These are phyloP conservation scores for Eilema depressum DNA, from an alignment of 2,888 invertebrate genomes.

Conservation along the genomic window DNA sequence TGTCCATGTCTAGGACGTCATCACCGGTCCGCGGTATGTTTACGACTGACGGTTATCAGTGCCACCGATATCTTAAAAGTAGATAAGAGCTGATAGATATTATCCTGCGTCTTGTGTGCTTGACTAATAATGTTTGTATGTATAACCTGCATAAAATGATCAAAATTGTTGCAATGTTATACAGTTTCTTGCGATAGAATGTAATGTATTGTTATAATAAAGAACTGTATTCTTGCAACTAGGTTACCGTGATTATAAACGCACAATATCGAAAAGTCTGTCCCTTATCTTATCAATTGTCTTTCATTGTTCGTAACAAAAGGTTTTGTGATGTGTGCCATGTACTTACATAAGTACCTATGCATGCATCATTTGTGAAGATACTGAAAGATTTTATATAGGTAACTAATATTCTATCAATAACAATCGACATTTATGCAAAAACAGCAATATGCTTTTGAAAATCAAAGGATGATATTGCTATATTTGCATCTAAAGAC, in stretches of 20 bases:
- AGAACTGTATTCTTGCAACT: not conserved
- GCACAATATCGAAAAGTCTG: constrained; percentile 8
- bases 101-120: constrained; percentile 49
- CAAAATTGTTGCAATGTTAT: constrained; percentile 6
- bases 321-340: constrained; percentile 12
- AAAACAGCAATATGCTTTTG: too few species aligned
- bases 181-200: not conserved
- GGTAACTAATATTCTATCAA: not conserved
- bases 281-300: constrained; percentile 23
- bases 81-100: constrained; percentile 75
- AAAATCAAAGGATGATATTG: too few species aligned
- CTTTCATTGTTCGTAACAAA: constrained; percentile 20
- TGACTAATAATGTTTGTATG: constrained; percentile 31
- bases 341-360: constrained; percentile 13
- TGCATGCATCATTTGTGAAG: not conserved
- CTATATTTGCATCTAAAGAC: not conserved
- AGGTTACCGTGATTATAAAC: constrained; percentile 7
- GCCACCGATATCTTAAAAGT: constrained; percentile 61
- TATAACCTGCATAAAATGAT: constrained; percentile 36
- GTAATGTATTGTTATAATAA: not conserved
- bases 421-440: not conserved
- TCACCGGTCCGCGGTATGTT: constrained; percentile 66
- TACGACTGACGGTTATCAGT: constrained; percentile 71
- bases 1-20: constrained; percentile 78
- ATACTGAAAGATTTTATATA: not conserved